A percentile compares a stretch with the other conserved stretches of the same genome.
These are phyloP conservation scores for Odontesthes bonariensis DNA, from an alignment of 2,113 vertebrate genomes.

Conservation along the genomic window DNA sequence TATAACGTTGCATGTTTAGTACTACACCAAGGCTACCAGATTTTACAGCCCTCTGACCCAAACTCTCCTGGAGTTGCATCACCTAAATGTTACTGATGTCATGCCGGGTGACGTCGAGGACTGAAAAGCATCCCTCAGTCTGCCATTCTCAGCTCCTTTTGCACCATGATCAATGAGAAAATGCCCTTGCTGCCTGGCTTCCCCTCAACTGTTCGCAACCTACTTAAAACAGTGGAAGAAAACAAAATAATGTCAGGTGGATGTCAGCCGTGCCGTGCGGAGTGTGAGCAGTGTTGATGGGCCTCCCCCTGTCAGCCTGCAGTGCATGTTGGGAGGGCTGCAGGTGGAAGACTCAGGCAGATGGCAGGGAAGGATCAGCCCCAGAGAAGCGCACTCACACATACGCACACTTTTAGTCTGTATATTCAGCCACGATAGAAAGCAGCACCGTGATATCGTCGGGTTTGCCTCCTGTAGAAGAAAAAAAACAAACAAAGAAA, in stretches of 20 bases:
- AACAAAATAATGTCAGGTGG: conserved; percentile 36
- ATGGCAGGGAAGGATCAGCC: conserved; percentile 32
- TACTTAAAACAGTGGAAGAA: conserved; percentile 56
- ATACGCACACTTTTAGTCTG: conserved; percentile 84
- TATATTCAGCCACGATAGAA: conserved; percentile 98
- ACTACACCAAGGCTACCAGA: neutral
- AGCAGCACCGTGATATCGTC: conserved; percentile 99
- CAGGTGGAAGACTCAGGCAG: conserved; percentile 69
- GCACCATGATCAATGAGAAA: conserved; percentile 55
- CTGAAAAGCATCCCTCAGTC: conserved; percentile 6
- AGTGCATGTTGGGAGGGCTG: conserved; percentile 56
- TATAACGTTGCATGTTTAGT: conserved; percentile 12
- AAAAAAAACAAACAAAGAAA: neutral
- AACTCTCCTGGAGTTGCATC: conserved; percentile 11
- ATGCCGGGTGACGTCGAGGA: conserved; percentile 2
- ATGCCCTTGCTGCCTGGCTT: conserved; percentile 45
- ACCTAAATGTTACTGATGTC: conserved; percentile 1
- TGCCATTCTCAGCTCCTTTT: conserved; percentile 8
- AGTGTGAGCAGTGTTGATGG: conserved; percentile 30
- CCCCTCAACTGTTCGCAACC: conserved; percentile 35
- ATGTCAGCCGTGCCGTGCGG: conserved; percentile 27
- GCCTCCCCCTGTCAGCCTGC: conserved; percentile 42
- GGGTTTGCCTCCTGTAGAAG: conserved; percentile 92
- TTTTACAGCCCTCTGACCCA: conserved; percentile 22
- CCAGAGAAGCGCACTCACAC: conserved; percentile 17